Evolutionary conservation across 2,888 invertebrate genomes (phyloP).

Genomic region (Acleris laterana): DNA sequence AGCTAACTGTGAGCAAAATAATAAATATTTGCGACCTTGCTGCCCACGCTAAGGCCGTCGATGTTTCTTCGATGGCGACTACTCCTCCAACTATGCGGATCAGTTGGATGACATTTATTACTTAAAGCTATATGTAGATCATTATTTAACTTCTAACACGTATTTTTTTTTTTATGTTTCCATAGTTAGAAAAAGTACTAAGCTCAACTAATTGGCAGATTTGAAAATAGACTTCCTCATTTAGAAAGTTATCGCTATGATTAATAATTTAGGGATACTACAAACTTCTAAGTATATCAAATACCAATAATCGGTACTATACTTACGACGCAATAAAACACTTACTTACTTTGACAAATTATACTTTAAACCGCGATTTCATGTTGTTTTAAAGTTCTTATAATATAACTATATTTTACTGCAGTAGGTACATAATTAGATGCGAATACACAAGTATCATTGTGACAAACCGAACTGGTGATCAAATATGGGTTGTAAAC

Average conservation of each 20-base stretch:
- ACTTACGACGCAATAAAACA: no score
- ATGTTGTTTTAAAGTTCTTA: no score
- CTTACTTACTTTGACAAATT: no score
- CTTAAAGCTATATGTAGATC: no score
- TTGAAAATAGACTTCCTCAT: neutral
- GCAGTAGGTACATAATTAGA: neutral
- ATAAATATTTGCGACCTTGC: conserved; percentile 38
- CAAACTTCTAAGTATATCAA: neutral
- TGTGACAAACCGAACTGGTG: conserved; percentile 46
- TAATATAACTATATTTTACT: no score
- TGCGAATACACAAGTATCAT: conserved; percentile 17
- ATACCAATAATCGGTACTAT: no score
- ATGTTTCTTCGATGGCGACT: conserved; percentile 12
- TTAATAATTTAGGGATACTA: neutral
- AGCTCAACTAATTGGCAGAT: neutral
- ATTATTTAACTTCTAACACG: no score
- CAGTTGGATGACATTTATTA: no score
- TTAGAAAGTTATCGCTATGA: neutral
- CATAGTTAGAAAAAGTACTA: no score
- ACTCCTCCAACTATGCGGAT: no score
- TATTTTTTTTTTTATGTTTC: no score
- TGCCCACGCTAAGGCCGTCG: conserved; percentile 31
- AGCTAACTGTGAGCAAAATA: conserved; percentile 26
- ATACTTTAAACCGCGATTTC: no score
- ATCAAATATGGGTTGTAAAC: conserved; percentile 49